A percentile compares a stretch with the other conserved stretches of the same genome.
phyloP scores from a whole-genome alignment of 2,888 invertebrate genomes.

The Operophtera brumata region DNA sequence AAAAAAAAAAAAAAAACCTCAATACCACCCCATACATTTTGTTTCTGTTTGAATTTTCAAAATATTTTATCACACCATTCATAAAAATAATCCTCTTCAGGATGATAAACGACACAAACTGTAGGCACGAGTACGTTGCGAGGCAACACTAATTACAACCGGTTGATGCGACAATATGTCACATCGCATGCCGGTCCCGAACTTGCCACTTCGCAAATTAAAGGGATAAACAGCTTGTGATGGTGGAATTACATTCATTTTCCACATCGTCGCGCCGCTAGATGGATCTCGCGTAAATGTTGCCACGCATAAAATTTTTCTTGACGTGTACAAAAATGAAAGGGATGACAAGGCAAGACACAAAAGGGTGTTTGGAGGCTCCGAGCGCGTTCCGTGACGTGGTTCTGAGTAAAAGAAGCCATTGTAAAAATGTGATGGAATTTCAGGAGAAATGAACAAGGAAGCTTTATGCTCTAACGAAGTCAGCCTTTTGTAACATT shows the following conservation, averaged over 20 bases:
- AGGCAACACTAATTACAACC: slow-evolving; percentile 40
- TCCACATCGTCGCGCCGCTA: slow-evolving; percentile 35
- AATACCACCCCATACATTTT: slow-evolving; percentile 6
- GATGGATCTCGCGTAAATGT: slow-evolving; percentile 6
- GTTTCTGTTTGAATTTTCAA: slow-evolving; percentile 17
- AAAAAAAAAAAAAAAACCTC: no score
- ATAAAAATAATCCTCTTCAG: slow-evolving; percentile 13
- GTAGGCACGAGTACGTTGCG: slow-evolving; percentile 27
- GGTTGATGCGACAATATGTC: slow-evolving; percentile 44
- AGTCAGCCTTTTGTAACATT: neutral
- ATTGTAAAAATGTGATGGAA: slow-evolving; percentile 7
- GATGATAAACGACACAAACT: slow-evolving; percentile 29
- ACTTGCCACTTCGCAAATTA: slow-evolving; percentile 47
- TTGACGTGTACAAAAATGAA: slow-evolving; percentile 14
- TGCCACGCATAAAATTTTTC: slow-evolving; percentile 12
- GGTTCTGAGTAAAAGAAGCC: slow-evolving; percentile 5
- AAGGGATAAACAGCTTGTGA: slow-evolving; percentile 47
- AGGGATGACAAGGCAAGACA: slow-evolving; percentile 10
- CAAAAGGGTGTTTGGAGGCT: slow-evolving; percentile 7
- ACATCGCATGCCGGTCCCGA: slow-evolving; percentile 24
- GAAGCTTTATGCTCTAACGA: neutral
- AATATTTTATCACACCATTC: slow-evolving; percentile 15
- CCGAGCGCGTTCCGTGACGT: neutral
- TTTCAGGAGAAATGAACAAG: slow-evolving; percentile 1
- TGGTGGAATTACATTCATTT: slow-evolving; percentile 52